Conservation (phyloP, 2,797 vertebrate genomes). For the Lateolabrax maculatus region DNA sequence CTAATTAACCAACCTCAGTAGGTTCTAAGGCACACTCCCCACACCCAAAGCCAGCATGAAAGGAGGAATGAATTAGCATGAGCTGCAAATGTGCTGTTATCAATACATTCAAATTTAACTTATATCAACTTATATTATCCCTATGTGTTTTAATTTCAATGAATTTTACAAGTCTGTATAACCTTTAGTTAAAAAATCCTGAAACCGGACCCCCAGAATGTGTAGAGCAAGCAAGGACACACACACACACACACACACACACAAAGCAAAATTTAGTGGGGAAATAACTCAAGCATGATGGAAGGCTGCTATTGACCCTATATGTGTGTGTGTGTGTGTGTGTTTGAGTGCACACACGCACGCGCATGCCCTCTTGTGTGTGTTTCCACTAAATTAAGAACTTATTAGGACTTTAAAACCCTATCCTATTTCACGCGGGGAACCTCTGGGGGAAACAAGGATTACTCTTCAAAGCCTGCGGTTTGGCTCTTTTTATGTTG, state of each 20-base stretch:
- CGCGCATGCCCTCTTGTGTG: constrained; percentile 21
- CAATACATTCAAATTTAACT: constrained; percentile 24
- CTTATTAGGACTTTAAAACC: constrained; percentile 80
- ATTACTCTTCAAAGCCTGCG: constrained; percentile 76
- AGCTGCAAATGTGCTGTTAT: constrained; percentile 39
- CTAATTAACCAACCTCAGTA: constrained; percentile 47
- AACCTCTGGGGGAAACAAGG: constrained; percentile 65
- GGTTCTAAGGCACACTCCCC: constrained; percentile 12
- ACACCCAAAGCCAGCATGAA: constrained; percentile 18
- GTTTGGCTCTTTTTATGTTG: constrained; percentile 65
- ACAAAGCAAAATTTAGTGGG: constrained; percentile 40
- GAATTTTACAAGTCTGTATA: constrained; percentile 30
- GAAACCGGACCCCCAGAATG: constrained; percentile 43
- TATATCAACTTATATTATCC: constrained; percentile 4
- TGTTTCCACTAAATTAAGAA: constrained; percentile 79
- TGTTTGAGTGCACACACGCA: constrained; percentile 18
- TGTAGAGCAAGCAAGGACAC: constrained; percentile 10
- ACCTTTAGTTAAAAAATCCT: constrained; percentile 25
- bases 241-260: constrained; percentile 32
- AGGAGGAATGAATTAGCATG: constrained; percentile 16
- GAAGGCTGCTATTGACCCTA: constrained; percentile 45
- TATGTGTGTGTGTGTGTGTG: constrained; percentile 13
- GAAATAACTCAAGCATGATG: constrained; percentile 58
- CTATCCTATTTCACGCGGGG: constrained; percentile 71
- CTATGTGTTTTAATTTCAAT: constrained; percentile 6